Evolutionary conservation across 1,140 invertebrate species (phyloP).

Genomic region (Callitettix versicolor): DNA sequence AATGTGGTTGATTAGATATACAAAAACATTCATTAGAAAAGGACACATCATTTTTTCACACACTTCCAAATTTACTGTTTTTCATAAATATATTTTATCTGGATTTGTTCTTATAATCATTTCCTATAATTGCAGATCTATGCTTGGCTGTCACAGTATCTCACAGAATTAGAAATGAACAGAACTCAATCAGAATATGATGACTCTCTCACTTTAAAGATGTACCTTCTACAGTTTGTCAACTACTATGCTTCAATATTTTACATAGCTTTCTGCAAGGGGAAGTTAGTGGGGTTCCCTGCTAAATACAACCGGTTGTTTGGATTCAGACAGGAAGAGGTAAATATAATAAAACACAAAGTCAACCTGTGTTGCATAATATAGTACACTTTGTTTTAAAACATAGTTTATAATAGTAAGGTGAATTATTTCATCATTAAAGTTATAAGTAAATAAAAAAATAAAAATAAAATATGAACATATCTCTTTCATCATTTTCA

Average conservation of each 20-base stretch:
- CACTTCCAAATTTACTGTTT: too few relatives aligned
- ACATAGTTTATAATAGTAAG: constrained; percentile 83
- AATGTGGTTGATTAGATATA: too few relatives aligned
- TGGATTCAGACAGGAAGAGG: constrained; percentile 73
- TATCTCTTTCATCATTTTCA: too few relatives aligned
- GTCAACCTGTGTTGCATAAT: constrained; percentile 49
- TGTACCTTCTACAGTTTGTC: constrained; percentile 94
- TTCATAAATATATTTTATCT: too few relatives aligned
- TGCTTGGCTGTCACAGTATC: constrained; percentile 73
- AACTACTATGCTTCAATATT: constrained; percentile 98
- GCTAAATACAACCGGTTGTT: constrained; percentile 66
- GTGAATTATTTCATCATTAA: constrained; percentile 45
- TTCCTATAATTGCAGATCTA: constrained; percentile 63
- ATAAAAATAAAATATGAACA: too few relatives aligned
- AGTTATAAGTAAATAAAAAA: background rate
- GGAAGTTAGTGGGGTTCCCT: constrained; percentile 77
- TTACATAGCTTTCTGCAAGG: constrained; percentile 97
- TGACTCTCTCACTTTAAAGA: constrained; percentile 91
- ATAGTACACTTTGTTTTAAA: constrained; percentile 79
- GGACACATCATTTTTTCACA: too few relatives aligned
- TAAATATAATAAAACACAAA: too few relatives aligned
- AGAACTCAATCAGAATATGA: constrained; percentile 97
- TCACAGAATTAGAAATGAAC: constrained; percentile 89
- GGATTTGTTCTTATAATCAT: too few relatives aligned
- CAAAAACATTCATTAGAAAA: too few relatives aligned